Base-by-base conservation (phyloP, 2,113 vertebrate species). In the Pagrus major region DNA sequence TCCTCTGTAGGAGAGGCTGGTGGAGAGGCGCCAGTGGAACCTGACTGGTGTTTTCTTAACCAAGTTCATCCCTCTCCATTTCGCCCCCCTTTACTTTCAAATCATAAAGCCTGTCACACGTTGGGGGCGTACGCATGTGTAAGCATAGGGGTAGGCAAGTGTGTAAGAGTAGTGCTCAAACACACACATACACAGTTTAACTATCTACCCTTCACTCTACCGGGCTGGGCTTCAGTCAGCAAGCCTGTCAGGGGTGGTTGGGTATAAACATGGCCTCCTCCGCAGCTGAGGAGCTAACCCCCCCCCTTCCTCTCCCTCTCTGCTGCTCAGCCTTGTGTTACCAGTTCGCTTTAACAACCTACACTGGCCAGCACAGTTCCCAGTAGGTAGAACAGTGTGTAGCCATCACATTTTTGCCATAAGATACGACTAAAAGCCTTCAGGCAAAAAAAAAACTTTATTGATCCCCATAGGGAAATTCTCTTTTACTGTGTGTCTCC, bases 51-150 rank as follows among this genome's bases (percentile, higher is more conserved):
- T 94, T 94, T 93, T 91, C 90, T 89, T 94, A 93, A 93, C 93
- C 93, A 91, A 92, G 92, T 92, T 93, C 87, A 93, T 82, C 66
- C 87, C 85, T 92, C 88, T 90, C 88, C 75, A 68, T 91, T 88
- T 89, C 83, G 86, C 74, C 73, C 87, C 71, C 73, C 73, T 69
- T 71, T 74, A 46, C 83, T 88, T 81, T 89, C 71, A 61, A 87
- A 88, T 82, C 80, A 88, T 77, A 67, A 63, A 61, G 73, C 72
- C 81, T 74, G 77, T 82, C 85, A 89, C 90, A 84, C 59, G 41
- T 82, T 49, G 35, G 63, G 76, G 64, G 56, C 16, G 71, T 54
- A 66, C 71, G 31, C 64, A 49, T 76, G 80, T 80, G 71, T 64
- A 29, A 81, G 71, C 56, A 74, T 16, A 31, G 71, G 52, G 72